These are phyloP conservation scores for Rhabdomys dilectus DNA, from an alignment of 2,113 vertebrate species.

Conservation along the genomic window DNA sequence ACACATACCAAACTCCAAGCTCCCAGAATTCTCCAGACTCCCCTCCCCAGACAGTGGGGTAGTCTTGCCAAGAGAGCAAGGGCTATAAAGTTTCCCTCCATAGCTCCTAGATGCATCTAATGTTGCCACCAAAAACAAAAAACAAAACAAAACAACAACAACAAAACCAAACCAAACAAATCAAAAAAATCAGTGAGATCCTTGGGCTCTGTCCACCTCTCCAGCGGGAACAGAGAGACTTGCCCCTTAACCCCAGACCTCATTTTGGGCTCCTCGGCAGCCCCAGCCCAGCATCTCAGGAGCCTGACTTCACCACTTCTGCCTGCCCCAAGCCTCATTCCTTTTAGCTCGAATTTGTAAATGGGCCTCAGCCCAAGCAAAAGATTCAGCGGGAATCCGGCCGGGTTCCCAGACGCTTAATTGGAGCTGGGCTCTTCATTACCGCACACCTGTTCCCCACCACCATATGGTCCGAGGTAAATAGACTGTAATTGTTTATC, in stretches of 20 bases:
- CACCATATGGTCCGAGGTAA: conserved; percentile 87
- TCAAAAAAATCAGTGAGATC: not conserved
- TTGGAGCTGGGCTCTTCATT: conserved; percentile 78
- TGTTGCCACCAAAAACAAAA: not conserved
- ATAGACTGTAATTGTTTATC: conserved; percentile 85
- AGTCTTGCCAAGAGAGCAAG: not conserved
- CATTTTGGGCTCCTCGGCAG: accelerated
- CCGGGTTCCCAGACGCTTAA: conserved; percentile 84
- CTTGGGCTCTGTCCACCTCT: no score
- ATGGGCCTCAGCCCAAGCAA: conserved; percentile 70
- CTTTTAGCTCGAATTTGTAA: conserved; percentile 78
- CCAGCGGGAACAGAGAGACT: accelerated
- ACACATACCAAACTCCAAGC: not conserved
- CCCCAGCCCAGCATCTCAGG: not conserved
- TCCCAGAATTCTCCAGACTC: not conserved
- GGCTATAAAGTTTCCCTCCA: not conserved
- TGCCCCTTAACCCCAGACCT: accelerated
- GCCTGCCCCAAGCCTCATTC: conserved; percentile 33
- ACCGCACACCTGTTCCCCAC: conserved; percentile 81
- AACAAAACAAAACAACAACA: no score
- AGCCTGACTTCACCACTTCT: not conserved
- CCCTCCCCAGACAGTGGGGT: accelerated
- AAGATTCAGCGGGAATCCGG: conserved; percentile 80
- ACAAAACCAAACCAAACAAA: no score
- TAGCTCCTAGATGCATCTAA: not conserved